Evolutionary conservation across 2,888 invertebrate species (phyloP), one percentile per base, ranked within the genome.

Genomic region (Aspidiotus destructor): DNA sequence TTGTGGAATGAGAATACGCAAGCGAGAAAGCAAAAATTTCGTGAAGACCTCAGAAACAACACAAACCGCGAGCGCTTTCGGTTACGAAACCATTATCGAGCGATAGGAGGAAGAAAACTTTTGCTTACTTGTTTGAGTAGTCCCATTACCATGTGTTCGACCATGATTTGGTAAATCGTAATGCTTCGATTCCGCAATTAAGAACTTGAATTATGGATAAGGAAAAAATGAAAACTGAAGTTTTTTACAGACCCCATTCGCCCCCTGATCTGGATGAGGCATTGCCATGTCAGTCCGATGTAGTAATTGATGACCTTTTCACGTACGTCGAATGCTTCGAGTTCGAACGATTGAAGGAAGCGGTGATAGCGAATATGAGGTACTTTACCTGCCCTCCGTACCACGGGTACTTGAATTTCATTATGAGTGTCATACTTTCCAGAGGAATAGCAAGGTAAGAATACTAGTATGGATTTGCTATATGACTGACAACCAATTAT

Each of bases 321-420:
- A 41, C 48, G n/a, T 65, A 65, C 16, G 55, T 48, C 10, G 65
- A 65, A 57, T 65, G 57, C 16, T 57, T 65, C 40, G 44, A 65
- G 42, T 65, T 65, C 42, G 65, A 65, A 17, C 41, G 48, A 9
- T 57, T 65, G 15, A 65, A 44, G 44, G 57, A 65, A 42, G 65
- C 65, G 8, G 65, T 65, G 7, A 57, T 57, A 44, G 44, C 42
- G 17, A 65, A 65, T 16, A 57, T 65, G 65, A 65, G 48, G 16
- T 65, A 55, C 57, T 65, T 65, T 28, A 65, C 65, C 13, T 44
- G 48, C 16, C 48, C 65, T 2, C 65, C 65, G n/a, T 44, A 65
- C 44, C 65, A 65, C 28, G 65, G 65, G 17, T 65, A 65, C 57
- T 17, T 65, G 42, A 65, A 65, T 65, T 65, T 65, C 41, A 16